Base-by-base conservation (phyloP, 2,113 vertebrate genomes). In the Lamprologus speciosus region DNA sequence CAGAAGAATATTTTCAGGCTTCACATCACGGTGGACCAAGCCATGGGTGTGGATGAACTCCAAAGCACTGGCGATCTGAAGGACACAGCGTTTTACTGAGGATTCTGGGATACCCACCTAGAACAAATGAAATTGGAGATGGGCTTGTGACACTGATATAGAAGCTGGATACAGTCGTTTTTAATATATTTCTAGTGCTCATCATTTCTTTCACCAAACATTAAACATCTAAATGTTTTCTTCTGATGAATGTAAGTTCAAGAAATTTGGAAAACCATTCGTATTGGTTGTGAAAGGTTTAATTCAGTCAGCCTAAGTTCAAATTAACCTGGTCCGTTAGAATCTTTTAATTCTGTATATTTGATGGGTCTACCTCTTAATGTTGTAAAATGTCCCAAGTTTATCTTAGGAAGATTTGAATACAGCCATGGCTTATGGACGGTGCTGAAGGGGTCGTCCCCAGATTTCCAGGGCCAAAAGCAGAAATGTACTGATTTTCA, bases 1-100 rank as follows among this genome's bases (percentile, higher is more conserved):
- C 17, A 99, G 97, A 17, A 99, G 97, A 57, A 99, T 97, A 1
- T 99, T 99, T 94, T 99, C 98, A 0, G 98, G 98, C 89, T 99
- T 99, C 58, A 99, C 93, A 14, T 99, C 98, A 0, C 98, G 96
- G 91, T 99, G 98, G 63, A 99, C 98, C 16, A 99, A 95, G 28
- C 97, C 97, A 0, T 88, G 96, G 84, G 95, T 96, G 94, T 99
- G 98, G 92, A 99, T 97, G 92, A 98, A 97, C 86, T 97, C 98
- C 95, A 99, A 95, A 1, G 98, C 98, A 0, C 97, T 97, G 84
- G 97, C 95, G 0, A 99, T 95, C 95, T 99, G 98, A 50, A 91
- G 93, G 1, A 96, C 97, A 5, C 97, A 98, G 14, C 97, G 97
- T 94, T 99, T 98, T 1, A 96, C 96, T 0, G 97, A 96, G 0